phyloP scores from a whole-genome alignment of 2,888 invertebrate species.

The Thalpophila matura region DNA sequence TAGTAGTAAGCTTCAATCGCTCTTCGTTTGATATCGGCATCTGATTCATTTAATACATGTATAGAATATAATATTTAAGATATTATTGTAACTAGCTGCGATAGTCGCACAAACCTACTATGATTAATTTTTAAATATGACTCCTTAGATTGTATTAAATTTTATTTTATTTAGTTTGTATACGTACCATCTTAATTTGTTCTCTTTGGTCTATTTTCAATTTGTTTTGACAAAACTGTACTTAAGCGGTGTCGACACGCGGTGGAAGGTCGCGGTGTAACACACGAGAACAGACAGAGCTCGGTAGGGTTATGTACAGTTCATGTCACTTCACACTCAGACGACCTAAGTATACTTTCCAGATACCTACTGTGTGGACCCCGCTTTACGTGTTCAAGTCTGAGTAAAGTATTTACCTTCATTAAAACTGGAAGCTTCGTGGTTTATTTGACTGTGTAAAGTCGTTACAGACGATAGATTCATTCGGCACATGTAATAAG shows the following conservation, averaged over 20 bases:
- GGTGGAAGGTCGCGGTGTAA: constrained; percentile 10
- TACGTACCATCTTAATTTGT: constrained; percentile 21
- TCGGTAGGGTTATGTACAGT: constrained; percentile 7
- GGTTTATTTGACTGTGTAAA: constrained; percentile 57
- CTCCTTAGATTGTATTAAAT: constrained; percentile 55
- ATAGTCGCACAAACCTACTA: constrained; percentile 72
- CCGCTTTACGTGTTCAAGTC: constrained; percentile 71
- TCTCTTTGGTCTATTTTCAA: constrained; percentile 59
- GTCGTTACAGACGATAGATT: constrained; percentile 59
- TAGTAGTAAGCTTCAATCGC: constrained; percentile 74
- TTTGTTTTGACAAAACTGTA: constrained; percentile 83
- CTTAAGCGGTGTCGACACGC: constrained; percentile 38
- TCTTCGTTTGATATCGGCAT: constrained; percentile 69
- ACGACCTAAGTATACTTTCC: constrained; percentile 19
- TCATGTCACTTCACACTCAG: constrained; percentile 12
- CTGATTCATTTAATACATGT: constrained; percentile 73
- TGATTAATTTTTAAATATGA: constrained; percentile 61
- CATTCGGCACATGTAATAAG: constrained; percentile 80
- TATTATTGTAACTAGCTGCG: constrained; percentile 76
- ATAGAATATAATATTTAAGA: constrained; percentile 74
- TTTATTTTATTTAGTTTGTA: constrained; percentile 53
- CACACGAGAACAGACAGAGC: neutral
- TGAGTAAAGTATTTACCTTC: constrained; percentile 75
- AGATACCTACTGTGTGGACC: constrained; percentile 46
- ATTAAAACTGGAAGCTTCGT: constrained; percentile 55